phyloP scores from a whole-genome alignment of 2,113 vertebrate genomes.

The Seriola aureovittata region DNA sequence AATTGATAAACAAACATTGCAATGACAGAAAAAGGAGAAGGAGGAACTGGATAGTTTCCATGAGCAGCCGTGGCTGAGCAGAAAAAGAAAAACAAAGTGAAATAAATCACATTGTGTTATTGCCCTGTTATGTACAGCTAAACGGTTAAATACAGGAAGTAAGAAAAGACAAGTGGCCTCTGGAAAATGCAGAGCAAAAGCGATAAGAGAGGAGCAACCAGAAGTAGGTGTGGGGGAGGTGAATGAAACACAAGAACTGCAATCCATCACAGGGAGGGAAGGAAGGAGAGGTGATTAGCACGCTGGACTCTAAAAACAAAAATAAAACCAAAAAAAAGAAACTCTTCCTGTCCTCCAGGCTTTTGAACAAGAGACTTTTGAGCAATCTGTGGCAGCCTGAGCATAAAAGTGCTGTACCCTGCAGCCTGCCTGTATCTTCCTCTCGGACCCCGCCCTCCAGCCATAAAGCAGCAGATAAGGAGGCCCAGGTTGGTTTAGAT shows the following conservation, averaged over 20 bases:
- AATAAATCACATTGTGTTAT: background rate
- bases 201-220: constrained; percentile 28
- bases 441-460: background rate
- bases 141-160: background rate
- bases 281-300: constrained; percentile 44
- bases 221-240: background rate
- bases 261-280: constrained; percentile 63
- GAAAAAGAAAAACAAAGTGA: background rate
- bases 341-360: constrained; percentile 47
- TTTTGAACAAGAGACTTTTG: constrained; percentile 12
- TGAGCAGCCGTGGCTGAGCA: background rate
- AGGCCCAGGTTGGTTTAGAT: constrained; percentile 46
- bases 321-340: background rate
- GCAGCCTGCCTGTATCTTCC: background rate
- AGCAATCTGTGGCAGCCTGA: constrained; percentile 28
- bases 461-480: constrained; percentile 56
- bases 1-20: too few relatives aligned
- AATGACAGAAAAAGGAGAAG: too few relatives aligned
- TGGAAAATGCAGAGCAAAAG: constrained; percentile 27
- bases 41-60: too few relatives aligned
- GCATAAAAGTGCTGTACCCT: background rate
- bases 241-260: constrained; percentile 56
- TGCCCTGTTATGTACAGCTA: background rate
- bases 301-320: constrained; percentile 3
- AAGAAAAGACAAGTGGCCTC: background rate